Conservation (phyloP, 1,140 invertebrate genomes). For the Asbolus verrucosus region DNA sequence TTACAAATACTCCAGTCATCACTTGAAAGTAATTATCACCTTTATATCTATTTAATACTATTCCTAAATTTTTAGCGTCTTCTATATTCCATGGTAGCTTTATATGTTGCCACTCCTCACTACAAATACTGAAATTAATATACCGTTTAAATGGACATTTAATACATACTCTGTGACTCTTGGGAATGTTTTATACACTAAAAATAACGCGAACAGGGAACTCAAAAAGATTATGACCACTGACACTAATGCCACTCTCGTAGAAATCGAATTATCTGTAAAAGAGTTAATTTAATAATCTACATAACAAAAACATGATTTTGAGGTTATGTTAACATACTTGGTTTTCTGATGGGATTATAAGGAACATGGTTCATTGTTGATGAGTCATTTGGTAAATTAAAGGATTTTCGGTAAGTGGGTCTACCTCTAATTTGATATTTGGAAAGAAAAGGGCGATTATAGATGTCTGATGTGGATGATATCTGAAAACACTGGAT, state of each 20-base stretch:
- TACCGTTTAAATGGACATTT: constrained; percentile 6
- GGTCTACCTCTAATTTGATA: constrained; percentile 49
- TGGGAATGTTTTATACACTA: constrained; percentile 84
- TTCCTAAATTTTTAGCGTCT: constrained; percentile 95
- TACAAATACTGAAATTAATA: constrained; percentile 76
- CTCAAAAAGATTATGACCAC: constrained; percentile 74
- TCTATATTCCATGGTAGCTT: constrained; percentile 95
- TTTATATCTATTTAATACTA: constrained; percentile 92
- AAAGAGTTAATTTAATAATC: neutral
- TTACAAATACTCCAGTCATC: constrained; percentile 86
- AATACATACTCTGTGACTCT: constrained; percentile 83
- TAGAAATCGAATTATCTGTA: constrained; percentile 47
- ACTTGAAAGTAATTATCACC: constrained; percentile 95
- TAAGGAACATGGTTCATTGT: constrained; percentile 8
- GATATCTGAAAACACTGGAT: constrained; percentile 58
- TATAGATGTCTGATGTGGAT: constrained; percentile 56
- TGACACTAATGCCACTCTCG: constrained; percentile 69
- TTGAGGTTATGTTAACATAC: constrained; percentile 25
- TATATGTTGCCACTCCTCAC: constrained; percentile 88
- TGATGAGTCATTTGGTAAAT: constrained; percentile 23
- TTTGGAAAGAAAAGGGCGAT: constrained; percentile 51
- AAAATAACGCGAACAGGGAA: constrained; percentile 72
- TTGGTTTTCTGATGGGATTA: constrained; percentile 1
- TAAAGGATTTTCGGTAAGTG: constrained; percentile 47
- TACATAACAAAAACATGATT: neutral